phyloP scores from a whole-genome alignment of 2,113 vertebrate genomes.

The Hippocampus comes region DNA sequence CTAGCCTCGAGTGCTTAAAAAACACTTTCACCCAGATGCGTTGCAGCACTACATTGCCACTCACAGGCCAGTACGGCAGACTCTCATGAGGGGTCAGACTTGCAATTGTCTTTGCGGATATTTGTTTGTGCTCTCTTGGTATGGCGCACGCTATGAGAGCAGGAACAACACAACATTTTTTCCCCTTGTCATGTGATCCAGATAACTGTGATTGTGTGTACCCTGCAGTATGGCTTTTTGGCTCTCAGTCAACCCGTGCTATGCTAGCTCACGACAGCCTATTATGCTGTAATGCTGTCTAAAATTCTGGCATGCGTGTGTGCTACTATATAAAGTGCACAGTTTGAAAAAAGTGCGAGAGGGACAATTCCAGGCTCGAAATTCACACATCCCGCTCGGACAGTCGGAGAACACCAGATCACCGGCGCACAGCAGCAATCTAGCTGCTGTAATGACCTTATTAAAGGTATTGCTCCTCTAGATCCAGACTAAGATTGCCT shows the following conservation, averaged over 20 bases:
- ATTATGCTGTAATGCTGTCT: not conserved
- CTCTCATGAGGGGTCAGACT: no score
- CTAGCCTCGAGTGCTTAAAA: not conserved
- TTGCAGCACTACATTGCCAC: no score
- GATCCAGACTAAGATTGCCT: conserved; percentile 5
- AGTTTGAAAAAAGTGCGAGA: not conserved
- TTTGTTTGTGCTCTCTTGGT: no score
- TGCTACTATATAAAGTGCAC: not conserved
- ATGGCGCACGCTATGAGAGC: no score
- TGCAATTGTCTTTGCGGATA: no score
- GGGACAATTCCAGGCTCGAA: conserved; percentile 10
- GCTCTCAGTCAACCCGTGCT: not conserved
- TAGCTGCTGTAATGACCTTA: conserved; percentile 7
- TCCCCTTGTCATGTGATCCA: no score
- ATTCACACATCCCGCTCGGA: conserved; percentile 9
- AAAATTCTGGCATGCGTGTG: not conserved
- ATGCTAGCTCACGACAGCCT: not conserved
- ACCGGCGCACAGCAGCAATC: conserved; percentile 2
- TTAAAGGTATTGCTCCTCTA: conserved; percentile 4
- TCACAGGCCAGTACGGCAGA: no score
- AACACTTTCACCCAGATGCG: not conserved
- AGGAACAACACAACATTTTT: no score
- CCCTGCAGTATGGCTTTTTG: not conserved
- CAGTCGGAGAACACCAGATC: conserved; percentile 15
- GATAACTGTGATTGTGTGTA: not conserved